phyloP scores from a whole-genome alignment of 1,140 invertebrate species.

The Zaprionus taronus region DNA sequence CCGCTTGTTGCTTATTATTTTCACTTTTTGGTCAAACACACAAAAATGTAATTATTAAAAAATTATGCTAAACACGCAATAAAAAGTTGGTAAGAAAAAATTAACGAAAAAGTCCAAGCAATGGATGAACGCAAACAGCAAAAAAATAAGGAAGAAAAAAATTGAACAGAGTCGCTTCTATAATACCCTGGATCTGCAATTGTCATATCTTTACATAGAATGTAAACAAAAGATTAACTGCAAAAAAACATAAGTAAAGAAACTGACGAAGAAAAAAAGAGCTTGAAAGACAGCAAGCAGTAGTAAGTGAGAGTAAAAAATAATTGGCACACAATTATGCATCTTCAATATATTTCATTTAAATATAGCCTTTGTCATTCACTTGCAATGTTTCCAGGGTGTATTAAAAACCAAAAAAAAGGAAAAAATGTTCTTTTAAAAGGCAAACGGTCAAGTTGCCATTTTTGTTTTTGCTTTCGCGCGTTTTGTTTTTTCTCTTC shows the following conservation, averaged over 20 bases:
- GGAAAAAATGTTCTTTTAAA: conserved; percentile 71
- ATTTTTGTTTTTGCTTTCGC: conserved; percentile 55
- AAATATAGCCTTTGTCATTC: neutral
- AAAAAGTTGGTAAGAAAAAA: conserved; percentile 78
- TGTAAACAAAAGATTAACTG: no score
- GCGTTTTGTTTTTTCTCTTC: conserved; percentile 54
- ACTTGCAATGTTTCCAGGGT: neutral
- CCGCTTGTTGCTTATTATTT: conserved; percentile 69
- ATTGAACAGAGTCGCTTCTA: neutral
- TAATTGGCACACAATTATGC: no score
- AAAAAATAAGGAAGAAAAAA: conserved; percentile 48
- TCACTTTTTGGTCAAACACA: conserved; percentile 72
- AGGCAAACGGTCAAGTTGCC: conserved; percentile 75
- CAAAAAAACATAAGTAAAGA: neutral
- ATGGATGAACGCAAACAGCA: conserved; percentile 27
- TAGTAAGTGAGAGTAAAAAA: no score
- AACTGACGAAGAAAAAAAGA: neutral
- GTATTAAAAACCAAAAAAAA: conserved; percentile 12
- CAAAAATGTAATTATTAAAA: conserved; percentile 83
- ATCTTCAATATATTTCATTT: no score
- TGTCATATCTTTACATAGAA: neutral
- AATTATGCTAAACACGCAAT: conserved; percentile 83
- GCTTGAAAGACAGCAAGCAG: no score
- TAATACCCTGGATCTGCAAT: neutral
- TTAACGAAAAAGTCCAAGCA: conserved; percentile 42